Conservation (phyloP, 2,113 vertebrate species). For the Gymnocephalus cernua region DNA sequence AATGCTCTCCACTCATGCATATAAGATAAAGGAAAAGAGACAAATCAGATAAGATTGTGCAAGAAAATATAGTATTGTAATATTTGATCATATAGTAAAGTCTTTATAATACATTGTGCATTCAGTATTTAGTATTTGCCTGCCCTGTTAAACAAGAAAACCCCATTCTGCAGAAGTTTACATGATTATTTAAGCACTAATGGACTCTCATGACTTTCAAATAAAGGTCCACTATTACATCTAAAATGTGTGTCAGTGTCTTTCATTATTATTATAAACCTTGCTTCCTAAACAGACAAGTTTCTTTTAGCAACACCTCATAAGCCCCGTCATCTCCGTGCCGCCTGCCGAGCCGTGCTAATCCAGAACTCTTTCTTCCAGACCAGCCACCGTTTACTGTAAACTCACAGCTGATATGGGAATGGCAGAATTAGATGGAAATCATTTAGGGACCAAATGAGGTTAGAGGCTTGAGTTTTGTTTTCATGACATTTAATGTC, state of each 20-base stretch:
- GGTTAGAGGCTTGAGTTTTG: neutral
- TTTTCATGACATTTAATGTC: neutral
- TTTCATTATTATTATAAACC: neutral
- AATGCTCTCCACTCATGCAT: neutral
- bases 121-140: neutral
- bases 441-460: neutral
- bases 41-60: neutral
- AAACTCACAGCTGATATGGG: conserved; percentile 34
- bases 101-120: neutral
- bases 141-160: too few species aligned
- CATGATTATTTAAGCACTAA: neutral
- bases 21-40: neutral
- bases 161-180: neutral
- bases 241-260: neutral
- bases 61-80: neutral
- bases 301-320: neutral
- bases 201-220: neutral
- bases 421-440: conserved; percentile 10
- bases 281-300: neutral
- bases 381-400: conserved; percentile 52
- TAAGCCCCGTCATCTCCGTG: neutral
- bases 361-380: conserved; percentile 31
- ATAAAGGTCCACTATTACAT: neutral
- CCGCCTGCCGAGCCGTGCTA: neutral
- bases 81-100: neutral